Percentiles rank a stretch among this genome's conserved stretches.
Conservation (phyloP, 1,140 invertebrate species). For the Capitella teleta region DNA sequence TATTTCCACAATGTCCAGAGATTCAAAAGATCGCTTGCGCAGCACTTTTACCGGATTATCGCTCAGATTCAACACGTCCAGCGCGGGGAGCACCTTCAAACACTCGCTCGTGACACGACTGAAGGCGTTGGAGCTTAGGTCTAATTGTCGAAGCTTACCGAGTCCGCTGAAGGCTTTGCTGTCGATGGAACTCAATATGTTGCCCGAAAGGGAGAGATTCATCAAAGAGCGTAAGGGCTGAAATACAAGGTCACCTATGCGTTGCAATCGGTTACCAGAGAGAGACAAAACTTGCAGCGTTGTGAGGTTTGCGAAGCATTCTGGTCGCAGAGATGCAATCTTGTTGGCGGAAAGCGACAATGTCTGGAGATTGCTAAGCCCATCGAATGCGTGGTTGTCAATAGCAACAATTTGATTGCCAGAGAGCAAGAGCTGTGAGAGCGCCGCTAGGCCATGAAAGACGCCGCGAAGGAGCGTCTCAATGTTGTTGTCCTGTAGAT, state of each 20-base stretch:
- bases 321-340: constrained; percentile 21
- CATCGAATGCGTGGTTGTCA: constrained; percentile 24
- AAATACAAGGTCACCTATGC: too few relatives aligned
- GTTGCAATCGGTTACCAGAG: constrained; percentile 22
- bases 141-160: constrained; percentile 18
- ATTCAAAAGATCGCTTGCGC: too few relatives aligned
- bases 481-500: constrained; percentile 12
- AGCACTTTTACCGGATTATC: constrained; percentile 22
- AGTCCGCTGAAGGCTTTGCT: constrained; percentile 25
- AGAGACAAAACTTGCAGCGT: constrained; percentile 21
- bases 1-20: too few relatives aligned
- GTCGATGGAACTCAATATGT: constrained; percentile 17
- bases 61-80: constrained; percentile 23
- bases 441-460: neutral
- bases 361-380: constrained; percentile 19
- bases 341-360: constrained; percentile 25
- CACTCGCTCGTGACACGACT: constrained; percentile 14
- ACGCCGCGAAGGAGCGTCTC: neutral
- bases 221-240: too few relatives aligned
- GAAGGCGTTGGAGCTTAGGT: constrained; percentile 22
- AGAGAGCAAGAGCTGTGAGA: neutral
- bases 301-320: constrained; percentile 23
- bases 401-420: constrained; percentile 21
- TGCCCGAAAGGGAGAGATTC: too few relatives aligned
- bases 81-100: constrained; percentile 20